phyloP scores from a whole-genome alignment of 1,140 invertebrate species.

The Drosophila pectinifera region DNA sequence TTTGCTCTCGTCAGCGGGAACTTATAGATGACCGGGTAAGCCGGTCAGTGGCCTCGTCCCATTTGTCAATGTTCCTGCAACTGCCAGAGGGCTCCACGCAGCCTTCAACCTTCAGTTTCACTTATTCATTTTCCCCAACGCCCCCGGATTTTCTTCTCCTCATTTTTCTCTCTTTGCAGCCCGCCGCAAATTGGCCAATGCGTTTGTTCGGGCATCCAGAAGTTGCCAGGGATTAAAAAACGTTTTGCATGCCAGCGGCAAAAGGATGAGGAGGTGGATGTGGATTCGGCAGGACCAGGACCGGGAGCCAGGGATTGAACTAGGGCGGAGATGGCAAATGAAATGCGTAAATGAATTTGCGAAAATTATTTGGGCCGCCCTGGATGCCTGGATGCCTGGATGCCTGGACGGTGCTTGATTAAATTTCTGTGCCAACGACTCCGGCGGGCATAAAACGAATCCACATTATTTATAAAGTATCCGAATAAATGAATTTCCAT shows the following conservation, averaged over 20 bases:
- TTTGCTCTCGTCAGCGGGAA: constrained; percentile 40
- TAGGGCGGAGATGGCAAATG: constrained; percentile 32
- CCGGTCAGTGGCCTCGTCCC: constrained; percentile 58
- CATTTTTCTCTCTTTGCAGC: constrained; percentile 7
- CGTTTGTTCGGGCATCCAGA: constrained; percentile 43
- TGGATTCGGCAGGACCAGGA: not conserved
- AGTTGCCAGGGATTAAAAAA: constrained; percentile 69
- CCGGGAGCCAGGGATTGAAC: not conserved
- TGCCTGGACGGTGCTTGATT: constrained; percentile 59
- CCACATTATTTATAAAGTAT: constrained; percentile 64
- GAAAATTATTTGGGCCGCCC: constrained; percentile 70
- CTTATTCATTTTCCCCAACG: constrained; percentile 40
- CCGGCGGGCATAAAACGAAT: constrained; percentile 68
- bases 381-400: no score
- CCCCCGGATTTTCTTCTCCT: constrained; percentile 22
- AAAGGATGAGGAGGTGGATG: not conserved
- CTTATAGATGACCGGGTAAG: constrained; percentile 52
- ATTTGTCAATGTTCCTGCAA: constrained; percentile 50
- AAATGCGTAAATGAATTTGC: constrained; percentile 79
- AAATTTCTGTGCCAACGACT: constrained; percentile 60
- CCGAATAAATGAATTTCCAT: constrained; percentile 67
- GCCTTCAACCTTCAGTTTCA: constrained; percentile 50
- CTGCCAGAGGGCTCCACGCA: constrained; percentile 22
- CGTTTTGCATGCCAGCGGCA: constrained; percentile 72
- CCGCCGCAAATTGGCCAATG: constrained; percentile 57